Conservation (phyloP, 2,888 invertebrate genomes). For the Nemotelus pantherinus region DNA sequence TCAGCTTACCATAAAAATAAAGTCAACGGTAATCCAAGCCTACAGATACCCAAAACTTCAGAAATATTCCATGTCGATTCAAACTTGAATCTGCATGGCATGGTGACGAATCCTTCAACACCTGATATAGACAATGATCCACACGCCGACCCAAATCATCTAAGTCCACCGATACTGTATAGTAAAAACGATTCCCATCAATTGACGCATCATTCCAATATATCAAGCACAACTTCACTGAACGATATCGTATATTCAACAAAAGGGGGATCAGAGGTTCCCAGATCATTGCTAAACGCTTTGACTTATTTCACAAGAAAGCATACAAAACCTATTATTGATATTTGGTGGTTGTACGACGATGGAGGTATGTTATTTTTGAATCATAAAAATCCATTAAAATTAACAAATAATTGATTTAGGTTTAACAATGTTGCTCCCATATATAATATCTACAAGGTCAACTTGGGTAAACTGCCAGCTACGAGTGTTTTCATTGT, state of each 20-base stretch:
- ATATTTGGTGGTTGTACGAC: conserved; percentile 98
- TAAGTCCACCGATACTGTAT: neutral
- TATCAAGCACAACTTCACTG: conserved; percentile 5
- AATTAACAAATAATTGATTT: neutral
- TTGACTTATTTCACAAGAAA: conserved; percentile 81
- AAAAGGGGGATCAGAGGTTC: conserved; percentile 70
- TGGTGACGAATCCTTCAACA: conserved; percentile 62
- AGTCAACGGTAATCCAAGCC: neutral
- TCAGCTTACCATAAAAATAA: conserved; percentile 50
- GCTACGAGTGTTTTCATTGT: conserved; percentile 83
- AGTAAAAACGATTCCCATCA: neutral
- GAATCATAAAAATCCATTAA: neutral
- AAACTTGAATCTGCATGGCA: conserved; percentile 72
- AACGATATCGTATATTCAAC: conserved; percentile 69
- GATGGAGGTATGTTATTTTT: conserved; percentile 73
- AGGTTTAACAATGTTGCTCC: conserved; percentile 80
- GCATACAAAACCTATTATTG: conserved; percentile 82
- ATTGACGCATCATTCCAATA: neutral
- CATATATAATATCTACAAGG: conserved; percentile 85
- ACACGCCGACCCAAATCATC: neutral
- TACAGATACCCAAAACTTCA: conserved; percentile 59
- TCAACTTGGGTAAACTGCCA: conserved; percentile 81
- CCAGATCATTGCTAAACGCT: conserved; percentile 73
- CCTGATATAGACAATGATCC: conserved; percentile 55
- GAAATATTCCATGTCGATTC: conserved; percentile 75